Base-by-base conservation (phyloP, 2,888 invertebrate genomes). In the Allacma fusca region DNA sequence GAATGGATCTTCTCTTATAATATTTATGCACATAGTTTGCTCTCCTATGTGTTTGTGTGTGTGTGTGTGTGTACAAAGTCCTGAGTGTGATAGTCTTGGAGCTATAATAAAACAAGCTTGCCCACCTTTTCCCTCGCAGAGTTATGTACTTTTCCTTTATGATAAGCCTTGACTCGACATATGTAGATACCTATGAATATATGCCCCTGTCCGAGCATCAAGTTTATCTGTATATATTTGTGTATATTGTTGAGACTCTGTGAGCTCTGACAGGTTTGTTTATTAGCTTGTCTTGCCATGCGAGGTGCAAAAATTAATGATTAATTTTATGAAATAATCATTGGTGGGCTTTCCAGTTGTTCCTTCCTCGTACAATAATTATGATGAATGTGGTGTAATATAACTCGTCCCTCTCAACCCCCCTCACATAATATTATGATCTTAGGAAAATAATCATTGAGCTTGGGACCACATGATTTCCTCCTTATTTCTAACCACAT, bases 231-330 rank as follows among this genome's bases (percentile, higher is more conserved):
- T 40, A 40, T n/a, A 40, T 40, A 40, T 9, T 40, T 40, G 40
- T 40, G n/a, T n/a, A n/a, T n/a, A n/a, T n/a, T n/a, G n/a, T n/a
- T n/a, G n/a, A n/a, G n/a, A n/a, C n/a, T n/a, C n/a, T n/a, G n/a
- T n/a, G n/a, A 73, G 62, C 64, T 62, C 64, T 73, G 73, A 73
- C 73, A 73, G 73, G 73, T 73, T 73, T 64, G 76, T 78, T 72
- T 78, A 78, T 76, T 70, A 78, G 78, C 68, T 72, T 72, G 68
- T 75, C 78, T 76, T 71, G 75, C 72, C 76, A 78, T 71, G 75
- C 76, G 59, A 78, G 78, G 78, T 78, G 78, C 78, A 78, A 78
- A 78, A 78, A 78, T 78, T 78, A 78, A 75, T 78, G 78, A 78
- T 78, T 78, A 78, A 78, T 76, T 75, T 76, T 78, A 78, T 78